Conservation (phyloP, 2,888 invertebrate genomes). For the Ochropleura leucogaster region DNA sequence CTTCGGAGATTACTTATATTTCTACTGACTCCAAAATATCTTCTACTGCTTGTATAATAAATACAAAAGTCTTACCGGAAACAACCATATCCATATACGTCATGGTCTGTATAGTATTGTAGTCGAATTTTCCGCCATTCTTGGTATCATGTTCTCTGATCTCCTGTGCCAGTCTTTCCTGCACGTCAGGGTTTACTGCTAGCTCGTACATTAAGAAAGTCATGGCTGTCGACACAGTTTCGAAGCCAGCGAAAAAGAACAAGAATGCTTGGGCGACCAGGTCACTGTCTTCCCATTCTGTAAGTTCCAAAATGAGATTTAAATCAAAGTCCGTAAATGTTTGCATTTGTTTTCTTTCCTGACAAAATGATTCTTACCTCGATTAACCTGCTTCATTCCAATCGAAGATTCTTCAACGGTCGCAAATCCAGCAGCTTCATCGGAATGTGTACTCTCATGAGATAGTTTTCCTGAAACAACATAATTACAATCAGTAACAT, state of each 20-base stretch:
- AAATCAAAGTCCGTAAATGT: not conserved
- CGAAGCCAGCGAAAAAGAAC: conserved; percentile 80
- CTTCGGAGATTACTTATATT: no score
- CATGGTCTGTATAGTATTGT: conserved; percentile 75
- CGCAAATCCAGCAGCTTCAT: conserved; percentile 79
- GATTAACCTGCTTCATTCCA: conserved; percentile 73
- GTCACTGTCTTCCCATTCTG: conserved; percentile 74
- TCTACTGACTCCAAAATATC: no score
- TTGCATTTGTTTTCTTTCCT: not conserved
- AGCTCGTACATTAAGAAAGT: conserved; percentile 86
- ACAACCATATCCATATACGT: conserved; percentile 85
- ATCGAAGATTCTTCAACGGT: conserved; percentile 82
- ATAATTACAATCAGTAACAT: not conserved
- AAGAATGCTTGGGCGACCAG: conserved; percentile 76
- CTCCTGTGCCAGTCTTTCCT: conserved; percentile 89
- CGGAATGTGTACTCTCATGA: conserved; percentile 70
- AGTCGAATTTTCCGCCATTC: conserved; percentile 84
- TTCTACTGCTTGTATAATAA: no score
- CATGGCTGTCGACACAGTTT: conserved; percentile 75
- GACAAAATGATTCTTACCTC: conserved; percentile 60
- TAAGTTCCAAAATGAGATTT: not conserved
- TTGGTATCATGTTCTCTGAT: conserved; percentile 80
- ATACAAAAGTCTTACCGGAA: not conserved
- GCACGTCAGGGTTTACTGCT: conserved; percentile 90
- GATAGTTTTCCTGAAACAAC: conserved; percentile 61